Evolutionary conservation across 2,113 vertebrate genomes (phyloP).

Genomic region (Ceuthmochares aereus): DNA sequence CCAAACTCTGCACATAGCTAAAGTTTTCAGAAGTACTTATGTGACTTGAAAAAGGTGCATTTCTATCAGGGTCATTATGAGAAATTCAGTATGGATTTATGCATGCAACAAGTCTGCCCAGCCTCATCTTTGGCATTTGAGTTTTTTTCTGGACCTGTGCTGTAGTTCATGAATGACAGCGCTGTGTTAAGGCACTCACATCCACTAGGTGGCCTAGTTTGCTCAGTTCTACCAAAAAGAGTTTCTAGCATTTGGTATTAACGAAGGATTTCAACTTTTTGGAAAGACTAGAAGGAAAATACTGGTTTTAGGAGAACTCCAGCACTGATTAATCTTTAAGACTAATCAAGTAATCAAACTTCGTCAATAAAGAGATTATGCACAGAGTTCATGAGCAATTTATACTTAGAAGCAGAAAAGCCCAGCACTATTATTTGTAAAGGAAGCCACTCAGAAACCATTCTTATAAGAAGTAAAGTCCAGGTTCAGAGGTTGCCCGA

Average conservation of each 20-base stretch:
- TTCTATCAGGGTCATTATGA: background rate
- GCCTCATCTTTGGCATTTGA: background rate
- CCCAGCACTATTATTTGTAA: background rate
- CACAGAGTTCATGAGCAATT: background rate
- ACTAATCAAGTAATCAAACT: background rate
- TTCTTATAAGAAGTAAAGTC: background rate
- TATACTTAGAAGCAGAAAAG: background rate
- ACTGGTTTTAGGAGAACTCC: background rate
- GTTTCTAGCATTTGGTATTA: background rate
- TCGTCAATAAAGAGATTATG: background rate
- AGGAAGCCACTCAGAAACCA: background rate
- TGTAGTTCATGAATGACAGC: background rate
- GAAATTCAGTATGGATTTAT: background rate
- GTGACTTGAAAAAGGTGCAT: background rate
- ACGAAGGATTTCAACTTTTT: background rate
- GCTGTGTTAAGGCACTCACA: background rate
- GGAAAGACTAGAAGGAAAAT: background rate
- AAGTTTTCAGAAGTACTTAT: background rate
- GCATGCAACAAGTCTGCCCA: background rate
- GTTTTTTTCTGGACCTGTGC: background rate
- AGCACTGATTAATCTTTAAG: background rate
- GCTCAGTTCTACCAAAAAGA: background rate
- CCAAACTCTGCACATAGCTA: background rate
- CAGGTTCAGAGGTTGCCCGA: background rate
- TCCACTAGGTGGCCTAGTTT: conserved; percentile 44